A percentile compares a stretch with the other conserved stretches of the same genome.
These are phyloP conservation scores for Halotydeus destructor DNA, from an alignment of 1,140 invertebrate genomes.

Conservation along the genomic window DNA sequence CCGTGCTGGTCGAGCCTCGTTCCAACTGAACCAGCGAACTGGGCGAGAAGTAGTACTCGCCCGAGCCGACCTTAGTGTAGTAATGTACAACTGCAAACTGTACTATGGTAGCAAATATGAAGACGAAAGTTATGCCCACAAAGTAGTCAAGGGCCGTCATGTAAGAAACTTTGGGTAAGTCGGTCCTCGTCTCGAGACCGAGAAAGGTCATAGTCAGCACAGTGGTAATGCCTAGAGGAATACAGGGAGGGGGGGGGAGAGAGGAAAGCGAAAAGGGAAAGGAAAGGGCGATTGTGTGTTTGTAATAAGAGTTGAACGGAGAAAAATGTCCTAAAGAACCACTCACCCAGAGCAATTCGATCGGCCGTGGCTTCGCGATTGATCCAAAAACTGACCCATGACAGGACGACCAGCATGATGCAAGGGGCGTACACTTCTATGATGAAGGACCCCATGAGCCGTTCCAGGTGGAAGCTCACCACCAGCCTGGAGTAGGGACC, in stretches of 20 bases:
- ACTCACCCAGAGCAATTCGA: too few species aligned
- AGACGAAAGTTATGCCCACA: conserved; percentile 61
- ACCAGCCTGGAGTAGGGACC: conserved; percentile 25
- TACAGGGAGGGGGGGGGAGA: too few species aligned
- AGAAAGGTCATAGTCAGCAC: conserved; percentile 72
- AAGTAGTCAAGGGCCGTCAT: conserved; percentile 69
- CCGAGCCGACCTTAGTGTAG: conserved; percentile 68
- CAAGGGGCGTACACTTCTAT: conserved; percentile 48
- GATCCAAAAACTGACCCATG: conserved; percentile 93
- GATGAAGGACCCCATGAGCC: conserved; percentile 33
- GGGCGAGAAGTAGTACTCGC: conserved; percentile 47
- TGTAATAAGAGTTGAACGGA: too few species aligned
- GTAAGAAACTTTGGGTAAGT: conserved; percentile 66
- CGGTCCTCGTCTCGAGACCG: conserved; percentile 57
- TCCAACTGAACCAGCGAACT: conserved; percentile 2
- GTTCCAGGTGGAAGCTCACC: conserved; percentile 29
- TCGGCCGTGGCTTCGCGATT: conserved; percentile 67
- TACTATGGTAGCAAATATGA: conserved; percentile 66
- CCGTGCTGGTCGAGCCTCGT: too few species aligned
- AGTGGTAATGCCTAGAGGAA: conserved; percentile 48
- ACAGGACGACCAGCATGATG: conserved; percentile 75
- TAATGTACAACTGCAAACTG: conserved; percentile 72
- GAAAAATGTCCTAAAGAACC: too few species aligned
- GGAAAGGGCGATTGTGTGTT: neutral
- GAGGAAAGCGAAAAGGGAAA: too few species aligned